Evolutionary conservation across 2,797 vertebrate genomes (phyloP), one percentile per base, ranked within the genome.

Genomic region (Peromyscus nudipes): DNA sequence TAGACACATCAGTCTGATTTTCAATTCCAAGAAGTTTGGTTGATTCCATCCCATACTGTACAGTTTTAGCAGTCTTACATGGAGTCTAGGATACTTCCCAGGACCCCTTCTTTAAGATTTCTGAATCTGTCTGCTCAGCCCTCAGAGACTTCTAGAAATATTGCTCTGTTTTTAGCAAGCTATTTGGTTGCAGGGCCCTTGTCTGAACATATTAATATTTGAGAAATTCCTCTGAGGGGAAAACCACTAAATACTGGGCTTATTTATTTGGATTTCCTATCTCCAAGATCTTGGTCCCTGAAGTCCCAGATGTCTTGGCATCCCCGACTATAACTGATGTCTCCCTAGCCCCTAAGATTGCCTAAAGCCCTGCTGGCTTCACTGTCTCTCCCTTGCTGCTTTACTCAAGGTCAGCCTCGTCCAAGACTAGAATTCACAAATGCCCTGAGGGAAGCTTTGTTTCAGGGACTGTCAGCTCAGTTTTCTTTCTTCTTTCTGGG

Each of bases 221-320:
- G 25, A 40, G n/a, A 81, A 73, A 57, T 81, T 81, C 77, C 16
- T 89, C 23, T 34, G 31, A 55, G n/a, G 31, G 4, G 5, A 67
- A 49, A 87, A 64, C 46, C 40, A 77, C 55, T 89, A 55, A 71
- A 60, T 60, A 16, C 19, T 71, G 69, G 46, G 10, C 27, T 95
- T 89, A 60, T 46, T 89, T 89, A 43, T 89, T 90, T 86, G 67
- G 12, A 60, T 82, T 89, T 92, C 23, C 89, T 89, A 69, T 57
- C 69, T 79, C 34, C 43, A 57, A 65, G 67, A 79, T 79, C 60
- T 79, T 79, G 64, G 55, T 34, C 27, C 49, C 29, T 81, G 19
- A 31, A 52, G 55, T 34, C 37, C 43, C 57, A 71, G 25, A 71
- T 55, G 49, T 4, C 29, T 71, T 69, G 17, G 19, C 21, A 27